Conservation (phyloP, 2,888 invertebrate genomes). For the Agrilus cyanescens region DNA sequence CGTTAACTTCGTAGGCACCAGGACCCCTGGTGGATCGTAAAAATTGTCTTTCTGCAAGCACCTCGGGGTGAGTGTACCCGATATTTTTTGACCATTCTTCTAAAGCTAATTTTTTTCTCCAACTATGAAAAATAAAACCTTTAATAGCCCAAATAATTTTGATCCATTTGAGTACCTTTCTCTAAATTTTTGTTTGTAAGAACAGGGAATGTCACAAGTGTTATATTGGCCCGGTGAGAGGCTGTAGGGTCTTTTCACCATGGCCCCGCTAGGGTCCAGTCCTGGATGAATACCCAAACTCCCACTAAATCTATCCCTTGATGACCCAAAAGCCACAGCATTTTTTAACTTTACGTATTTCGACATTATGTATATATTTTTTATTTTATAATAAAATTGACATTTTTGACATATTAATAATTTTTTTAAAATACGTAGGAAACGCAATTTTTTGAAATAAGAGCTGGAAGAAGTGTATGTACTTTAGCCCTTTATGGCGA, state of each 20-base stretch:
- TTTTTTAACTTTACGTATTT: conserved; percentile 4
- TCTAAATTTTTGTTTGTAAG: conserved; percentile 9
- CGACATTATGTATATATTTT: neutral
- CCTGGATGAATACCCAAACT: conserved; percentile 21
- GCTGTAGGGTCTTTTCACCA: conserved; percentile 8
- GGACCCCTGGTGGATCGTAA: conserved; percentile 18
- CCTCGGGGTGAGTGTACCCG: conserved; percentile 19
- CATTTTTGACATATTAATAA: neutral
- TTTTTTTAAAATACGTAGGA: conserved; percentile 12
- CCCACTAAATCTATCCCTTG: conserved; percentile 16
- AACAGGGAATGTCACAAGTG: conserved; percentile 9
- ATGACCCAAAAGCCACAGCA: conserved; percentile 14
- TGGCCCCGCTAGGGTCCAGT: conserved; percentile 15
- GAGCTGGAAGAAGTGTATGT: conserved; percentile 16
- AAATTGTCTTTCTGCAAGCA: conserved; percentile 16
- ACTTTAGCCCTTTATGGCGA: conserved; percentile 17
- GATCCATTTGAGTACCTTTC: no score
- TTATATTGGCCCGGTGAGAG: conserved; percentile 20
- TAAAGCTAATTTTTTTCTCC: conserved; percentile 18
- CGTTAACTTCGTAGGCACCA: conserved; percentile 20
- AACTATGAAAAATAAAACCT: conserved; percentile 13
- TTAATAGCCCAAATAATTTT: no score
- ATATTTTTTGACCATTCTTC: conserved; percentile 22
- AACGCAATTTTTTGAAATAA: conserved; percentile 19
- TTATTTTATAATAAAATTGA: neutral